Conservation (phyloP, 1,140 invertebrate genomes). For the Drosophila punjabiensis region DNA sequence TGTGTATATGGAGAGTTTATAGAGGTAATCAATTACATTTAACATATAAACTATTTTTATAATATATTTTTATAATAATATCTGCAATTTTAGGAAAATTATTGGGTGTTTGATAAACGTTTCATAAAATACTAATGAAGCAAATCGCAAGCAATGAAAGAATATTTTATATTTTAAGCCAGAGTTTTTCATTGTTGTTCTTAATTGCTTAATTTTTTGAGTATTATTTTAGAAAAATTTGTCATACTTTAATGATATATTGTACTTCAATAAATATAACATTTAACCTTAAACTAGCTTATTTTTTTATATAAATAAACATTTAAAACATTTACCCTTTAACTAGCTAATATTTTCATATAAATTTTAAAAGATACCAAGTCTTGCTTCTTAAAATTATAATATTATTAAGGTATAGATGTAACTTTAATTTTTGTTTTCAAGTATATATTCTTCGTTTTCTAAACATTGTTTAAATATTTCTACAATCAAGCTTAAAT, state of each 20-base stretch:
- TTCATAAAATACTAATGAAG: background rate
- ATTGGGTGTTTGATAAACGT: no score
- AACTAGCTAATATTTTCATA: background rate
- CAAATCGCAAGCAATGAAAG: background rate
- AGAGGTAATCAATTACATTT: background rate
- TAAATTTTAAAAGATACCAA: background rate
- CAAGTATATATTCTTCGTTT: background rate
- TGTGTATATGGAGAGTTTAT: background rate
- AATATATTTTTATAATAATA: background rate
- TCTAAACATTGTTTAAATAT: background rate
- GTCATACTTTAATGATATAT: background rate
- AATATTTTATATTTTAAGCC: background rate
- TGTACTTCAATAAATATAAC: background rate
- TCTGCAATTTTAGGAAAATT: no score
- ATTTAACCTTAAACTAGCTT: background rate
- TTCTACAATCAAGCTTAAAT: background rate
- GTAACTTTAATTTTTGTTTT: background rate
- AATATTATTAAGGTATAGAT: background rate
- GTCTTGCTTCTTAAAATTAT: rapidly evolving
- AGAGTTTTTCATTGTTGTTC: background rate
- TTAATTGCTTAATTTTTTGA: no score
- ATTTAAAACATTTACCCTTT: no score
- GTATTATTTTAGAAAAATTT: no score
- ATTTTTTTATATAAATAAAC: no score
- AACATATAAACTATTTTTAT: background rate